Base-by-base conservation (phyloP, 2,888 invertebrate species). In the Sussaba pulchella region DNA sequence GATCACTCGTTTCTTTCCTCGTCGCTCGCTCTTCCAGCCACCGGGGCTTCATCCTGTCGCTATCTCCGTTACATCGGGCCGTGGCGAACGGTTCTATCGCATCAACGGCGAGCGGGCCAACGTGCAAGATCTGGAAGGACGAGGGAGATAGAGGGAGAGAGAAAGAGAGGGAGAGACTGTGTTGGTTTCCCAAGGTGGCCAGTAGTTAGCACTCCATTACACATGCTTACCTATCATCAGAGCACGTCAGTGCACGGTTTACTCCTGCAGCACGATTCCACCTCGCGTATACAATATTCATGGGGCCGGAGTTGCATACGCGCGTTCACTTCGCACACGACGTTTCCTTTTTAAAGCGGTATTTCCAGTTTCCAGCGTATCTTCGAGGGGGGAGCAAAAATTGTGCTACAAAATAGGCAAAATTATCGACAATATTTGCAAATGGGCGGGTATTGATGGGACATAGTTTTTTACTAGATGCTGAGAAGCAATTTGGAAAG, bases 191-290 rank as follows among this genome's bases (percentile, higher is more conserved):
- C 87, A 86, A 90, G 88, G 89, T 89, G 89, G 89, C 85, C 88
- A 85, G 87, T 88, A 91, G 90, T 90, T 90, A 90, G 88, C 90
- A 90, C 91, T 89, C 90, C 88, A 90, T 90, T 90, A 90, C 90
- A 89, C 87, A 89, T 88, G 89, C 89, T 91, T 89, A 88, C 89
- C 90, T 89, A 90, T 90, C 90, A 91, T 90, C 91, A 91, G 85
- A 85, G 87, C 86, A 87, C 87, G 87, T 85, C 86, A 66, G 72
- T 87, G 80, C 86, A 83, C 87, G 87, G 86, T 88, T 88, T 87
- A 79, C 85, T 86, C 85, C 75, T 80, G 71, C 67, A 73, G 50
- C 79, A 71, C 73, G 67, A 61, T 80, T 80, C 61, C 54, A 57
- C 57, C 45, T 67, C 57, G 14, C 24, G 21, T 47, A 80, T 81